These are phyloP conservation scores for Lampropteryx suffumata DNA, from an alignment of 2,888 invertebrate species.

Conservation along the genomic window DNA sequence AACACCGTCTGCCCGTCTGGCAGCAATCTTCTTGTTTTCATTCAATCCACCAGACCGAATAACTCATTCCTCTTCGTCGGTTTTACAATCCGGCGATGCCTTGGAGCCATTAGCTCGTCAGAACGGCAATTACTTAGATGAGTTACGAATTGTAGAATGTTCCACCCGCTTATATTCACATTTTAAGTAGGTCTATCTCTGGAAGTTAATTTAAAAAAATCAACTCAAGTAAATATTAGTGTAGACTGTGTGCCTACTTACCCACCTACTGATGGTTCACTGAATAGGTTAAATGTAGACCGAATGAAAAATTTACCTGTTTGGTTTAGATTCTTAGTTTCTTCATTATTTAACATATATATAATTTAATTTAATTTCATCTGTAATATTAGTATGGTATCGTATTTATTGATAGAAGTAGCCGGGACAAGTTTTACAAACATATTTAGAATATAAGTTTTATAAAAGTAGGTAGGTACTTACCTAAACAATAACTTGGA, in stretches of 20 bases:
- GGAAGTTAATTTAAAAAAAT: too few species aligned
- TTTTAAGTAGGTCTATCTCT: too few species aligned
- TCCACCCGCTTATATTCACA: background rate
- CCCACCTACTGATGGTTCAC: too few species aligned
- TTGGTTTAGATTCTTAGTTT: too few species aligned
- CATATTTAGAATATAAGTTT: constrained; percentile 10
- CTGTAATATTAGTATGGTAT: constrained; percentile 6
- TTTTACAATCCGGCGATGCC: constrained; percentile 33
- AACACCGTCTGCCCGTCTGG: constrained; percentile 18
- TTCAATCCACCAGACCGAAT: constrained; percentile 48
- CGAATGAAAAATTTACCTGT: too few species aligned
- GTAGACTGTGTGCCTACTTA: too few species aligned
- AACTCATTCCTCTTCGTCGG: constrained; percentile 28
- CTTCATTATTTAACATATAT: too few species aligned
- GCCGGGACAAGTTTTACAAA: constrained; percentile 17
- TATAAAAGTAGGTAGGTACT: background rate
- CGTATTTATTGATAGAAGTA: constrained; percentile 18
- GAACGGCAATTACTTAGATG: constrained; percentile 1
- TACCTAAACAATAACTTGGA: constrained; percentile 8
- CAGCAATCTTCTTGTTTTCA: constrained; percentile 23
- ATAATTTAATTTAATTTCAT: too few species aligned
- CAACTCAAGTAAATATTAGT: too few species aligned
- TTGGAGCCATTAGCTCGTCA: constrained; percentile 18
- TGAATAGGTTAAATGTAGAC: too few species aligned
- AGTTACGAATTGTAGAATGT: background rate